A percentile compares a stretch with the other conserved stretches of the same genome.
Evolutionary conservation across 2,113 vertebrate species (phyloP).

Genomic region (Ramphastos sulfuratus): DNA sequence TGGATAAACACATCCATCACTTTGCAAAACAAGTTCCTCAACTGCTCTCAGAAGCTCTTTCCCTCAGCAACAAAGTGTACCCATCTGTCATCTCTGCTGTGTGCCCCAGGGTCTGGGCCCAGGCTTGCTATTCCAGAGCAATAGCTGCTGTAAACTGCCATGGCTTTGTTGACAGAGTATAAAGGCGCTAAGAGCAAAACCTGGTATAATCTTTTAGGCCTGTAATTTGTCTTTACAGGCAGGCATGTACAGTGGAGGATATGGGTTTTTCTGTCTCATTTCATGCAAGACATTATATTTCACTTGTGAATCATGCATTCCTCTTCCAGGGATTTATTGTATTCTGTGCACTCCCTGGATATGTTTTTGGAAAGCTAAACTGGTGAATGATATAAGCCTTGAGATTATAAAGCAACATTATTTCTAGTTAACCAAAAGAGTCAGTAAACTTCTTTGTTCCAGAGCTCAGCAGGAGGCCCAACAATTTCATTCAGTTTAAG

Average conservation of each 20-base stretch:
- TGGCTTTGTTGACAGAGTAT: not conserved
- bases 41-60: not conserved
- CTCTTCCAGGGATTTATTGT: not conserved
- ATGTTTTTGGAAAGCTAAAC: not conserved
- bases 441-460: slow-evolving; percentile 39
- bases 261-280: not conserved
- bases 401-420: slow-evolving; percentile 37
- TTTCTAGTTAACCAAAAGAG: slow-evolving; percentile 3
- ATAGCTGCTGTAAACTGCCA: not conserved
- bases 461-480: not conserved
- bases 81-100: not conserved
- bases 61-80: slow-evolving; percentile 21
- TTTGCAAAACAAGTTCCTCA: slow-evolving; percentile 29
- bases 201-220: not conserved
- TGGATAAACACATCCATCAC: slow-evolving; percentile 33
- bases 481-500: slow-evolving; percentile 34
- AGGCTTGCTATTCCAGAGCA: not conserved
- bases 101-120: not conserved
- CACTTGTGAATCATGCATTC: not conserved
- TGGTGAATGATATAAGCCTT: not conserved
- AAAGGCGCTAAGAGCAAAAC: not conserved
- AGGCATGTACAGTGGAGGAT: not conserved
- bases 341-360: not conserved
- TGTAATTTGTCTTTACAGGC: not conserved
- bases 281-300: not conserved